Evolutionary conservation across 2,113 vertebrate species (phyloP).

Genomic region (Eptatretus burgeri): DNA sequence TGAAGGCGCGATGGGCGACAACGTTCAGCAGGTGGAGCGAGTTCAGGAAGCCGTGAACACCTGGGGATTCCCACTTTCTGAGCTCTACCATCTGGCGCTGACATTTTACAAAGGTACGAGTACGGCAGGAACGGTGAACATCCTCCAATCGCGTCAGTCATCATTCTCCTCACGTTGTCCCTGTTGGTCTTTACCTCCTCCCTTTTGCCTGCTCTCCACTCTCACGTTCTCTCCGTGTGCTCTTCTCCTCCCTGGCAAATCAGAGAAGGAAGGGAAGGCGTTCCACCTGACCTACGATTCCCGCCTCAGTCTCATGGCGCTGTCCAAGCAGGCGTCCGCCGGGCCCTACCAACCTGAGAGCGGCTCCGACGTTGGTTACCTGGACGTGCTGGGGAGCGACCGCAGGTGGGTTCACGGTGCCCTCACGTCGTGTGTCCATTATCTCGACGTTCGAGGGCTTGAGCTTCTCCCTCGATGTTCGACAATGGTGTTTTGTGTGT

Average conservation of each 20-base stretch:
- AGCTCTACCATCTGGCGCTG: constrained; percentile 54
- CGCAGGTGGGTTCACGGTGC: constrained; percentile 33
- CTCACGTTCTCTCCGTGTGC: too few species aligned
- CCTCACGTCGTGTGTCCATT: too few species aligned
- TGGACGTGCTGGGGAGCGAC: constrained; percentile 85
- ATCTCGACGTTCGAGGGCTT: too few species aligned
- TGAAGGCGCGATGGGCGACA: too few species aligned
- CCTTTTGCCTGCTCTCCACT: too few species aligned
- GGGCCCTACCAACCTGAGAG: constrained; percentile 81
- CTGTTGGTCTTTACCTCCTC: too few species aligned
- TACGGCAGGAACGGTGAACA: too few species aligned
- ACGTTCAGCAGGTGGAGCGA: too few species aligned
- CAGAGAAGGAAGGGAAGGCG: constrained; percentile 94
- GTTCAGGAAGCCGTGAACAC: not conserved
- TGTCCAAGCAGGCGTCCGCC: constrained; percentile 61
- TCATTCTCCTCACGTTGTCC: too few species aligned
- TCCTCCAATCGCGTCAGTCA: too few species aligned
- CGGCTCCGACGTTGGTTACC: constrained; percentile 84
- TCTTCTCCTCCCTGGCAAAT: constrained; percentile 8
- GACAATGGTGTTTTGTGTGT: too few species aligned
- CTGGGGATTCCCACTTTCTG: constrained; percentile 54
- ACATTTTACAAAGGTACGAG: constrained; percentile 63
- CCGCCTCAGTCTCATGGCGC: constrained; percentile 68
- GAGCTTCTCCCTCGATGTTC: too few species aligned
- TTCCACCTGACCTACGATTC: constrained; percentile 94